Conservation (phyloP, 1,140 invertebrate species). For the Eumeta japonica region DNA sequence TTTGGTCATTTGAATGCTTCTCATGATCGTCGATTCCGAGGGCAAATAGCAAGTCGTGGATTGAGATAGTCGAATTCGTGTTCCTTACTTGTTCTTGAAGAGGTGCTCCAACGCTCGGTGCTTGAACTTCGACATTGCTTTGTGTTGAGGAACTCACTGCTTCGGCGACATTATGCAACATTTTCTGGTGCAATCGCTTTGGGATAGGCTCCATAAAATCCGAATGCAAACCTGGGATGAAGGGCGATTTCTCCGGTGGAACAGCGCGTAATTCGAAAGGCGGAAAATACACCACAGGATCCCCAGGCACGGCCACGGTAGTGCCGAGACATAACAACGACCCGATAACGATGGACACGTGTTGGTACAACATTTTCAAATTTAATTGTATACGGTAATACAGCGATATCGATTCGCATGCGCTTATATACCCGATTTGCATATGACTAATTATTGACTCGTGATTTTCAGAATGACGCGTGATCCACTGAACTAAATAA, state of each 20-base stretch:
- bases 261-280: constrained; percentile 11
- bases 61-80: neutral
- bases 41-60: constrained; percentile 11
- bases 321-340: too few species aligned
- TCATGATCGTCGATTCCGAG: constrained; percentile 3
- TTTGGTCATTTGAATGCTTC: neutral
- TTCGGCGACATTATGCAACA: neutral
- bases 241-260: constrained; percentile 2
- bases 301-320: constrained; percentile 8
- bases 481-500: too few species aligned
- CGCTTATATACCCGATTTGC: too few species aligned
- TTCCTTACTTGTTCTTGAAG: constrained; percentile 7
- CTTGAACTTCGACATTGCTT: neutral
- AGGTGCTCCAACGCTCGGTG: constrained; percentile 5
- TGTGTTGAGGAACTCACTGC: neutral
- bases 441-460: too few species aligned
- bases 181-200: neutral
- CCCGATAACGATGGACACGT: too few species aligned
- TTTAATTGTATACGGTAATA: too few species aligned
- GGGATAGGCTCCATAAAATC: constrained; percentile 2
- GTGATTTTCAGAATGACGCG: too few species aligned
- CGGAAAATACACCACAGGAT: constrained; percentile 12
- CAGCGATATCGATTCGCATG: too few species aligned
- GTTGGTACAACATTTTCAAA: too few species aligned
- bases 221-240: too few species aligned